Base-by-base conservation (phyloP, 2,888 invertebrate species). In the Abscondita cerata region DNA sequence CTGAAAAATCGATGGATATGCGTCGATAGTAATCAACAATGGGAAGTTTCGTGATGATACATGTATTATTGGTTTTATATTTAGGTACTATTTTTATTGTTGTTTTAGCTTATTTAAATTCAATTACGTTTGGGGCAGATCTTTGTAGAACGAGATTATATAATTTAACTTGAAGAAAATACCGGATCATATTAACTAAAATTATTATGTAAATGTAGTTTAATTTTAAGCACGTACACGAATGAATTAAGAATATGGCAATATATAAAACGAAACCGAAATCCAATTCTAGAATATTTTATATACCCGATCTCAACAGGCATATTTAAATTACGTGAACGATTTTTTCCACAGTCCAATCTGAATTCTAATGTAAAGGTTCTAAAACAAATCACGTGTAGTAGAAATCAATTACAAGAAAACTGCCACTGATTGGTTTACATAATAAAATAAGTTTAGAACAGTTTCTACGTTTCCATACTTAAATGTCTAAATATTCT, bases 1-100 rank as follows among this genome's bases (percentile, higher is more conserved):
- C 62, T 50, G 62, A 62, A 62, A 62, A 62, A 58, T 52, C 62
- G 53, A 62, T 62, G 58, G 62, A 62, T 58, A 50, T 62, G 62
- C 62, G 58, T 53, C 62, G 62, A 62, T 62, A 62, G 58, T 58
- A 62, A 58, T 54, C 62, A 16, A 40, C 52, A 34, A 53, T 47
- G 18, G 51, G 60, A 54, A 60, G 48, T 47, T 52, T 58, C 44
- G 51, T 52, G 59, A 31, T 56, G 55, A 61, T 61, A 61, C n/a
- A n/a, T n/a, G n/a, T 33, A 47, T 57, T 53, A 62, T 56, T 56
- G 57, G 62, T 62, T 62, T 62, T 47, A 50, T 51, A 50, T 56
- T 57, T 62, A 62, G 62, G 62, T 62, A 62, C 52, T 62, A 44
- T 33, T 41, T 47, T 57, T 62, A 56, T 53, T 57, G 52, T 57